Evolutionary conservation across 2,113 vertebrate species (phyloP).

Genomic region (Myanophis thanlyinensis): DNA sequence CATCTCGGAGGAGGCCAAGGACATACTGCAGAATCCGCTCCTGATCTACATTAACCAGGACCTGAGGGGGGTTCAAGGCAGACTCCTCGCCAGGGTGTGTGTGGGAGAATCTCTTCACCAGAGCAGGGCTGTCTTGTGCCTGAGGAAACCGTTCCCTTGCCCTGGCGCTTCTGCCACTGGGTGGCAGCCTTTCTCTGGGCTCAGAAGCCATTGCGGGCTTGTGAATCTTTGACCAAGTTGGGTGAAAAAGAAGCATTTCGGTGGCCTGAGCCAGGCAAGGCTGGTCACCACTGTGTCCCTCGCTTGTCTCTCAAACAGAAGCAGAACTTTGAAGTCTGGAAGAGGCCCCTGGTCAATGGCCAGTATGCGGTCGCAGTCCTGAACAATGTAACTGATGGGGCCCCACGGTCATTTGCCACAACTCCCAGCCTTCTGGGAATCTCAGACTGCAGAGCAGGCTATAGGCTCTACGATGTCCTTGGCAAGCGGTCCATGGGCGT

Average conservation of each 20-base stretch:
- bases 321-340: background rate
- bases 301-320: background rate
- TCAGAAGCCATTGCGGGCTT: background rate
- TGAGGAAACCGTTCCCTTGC: background rate
- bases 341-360: background rate
- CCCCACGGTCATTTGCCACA: constrained; percentile 13
- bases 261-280: background rate
- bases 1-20: constrained; percentile 30
- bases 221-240: background rate
- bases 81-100: constrained; percentile 14
- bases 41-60: constrained; percentile 36
- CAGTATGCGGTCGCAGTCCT: background rate
- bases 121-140: background rate
- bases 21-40: constrained; percentile 43
- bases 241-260: background rate
- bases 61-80: constrained; percentile 25
- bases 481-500: constrained; percentile 15
- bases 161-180: background rate
- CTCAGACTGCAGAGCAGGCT: constrained; percentile 1
- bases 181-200: background rate
- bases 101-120: background rate
- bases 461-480: constrained; percentile 20
- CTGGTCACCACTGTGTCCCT: background rate
- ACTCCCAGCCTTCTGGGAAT: background rate
- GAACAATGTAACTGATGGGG: constrained; percentile 29